These are phyloP conservation scores for Zele albiditarsus DNA, from an alignment of 2,888 invertebrate genomes.

Conservation along the genomic window DNA sequence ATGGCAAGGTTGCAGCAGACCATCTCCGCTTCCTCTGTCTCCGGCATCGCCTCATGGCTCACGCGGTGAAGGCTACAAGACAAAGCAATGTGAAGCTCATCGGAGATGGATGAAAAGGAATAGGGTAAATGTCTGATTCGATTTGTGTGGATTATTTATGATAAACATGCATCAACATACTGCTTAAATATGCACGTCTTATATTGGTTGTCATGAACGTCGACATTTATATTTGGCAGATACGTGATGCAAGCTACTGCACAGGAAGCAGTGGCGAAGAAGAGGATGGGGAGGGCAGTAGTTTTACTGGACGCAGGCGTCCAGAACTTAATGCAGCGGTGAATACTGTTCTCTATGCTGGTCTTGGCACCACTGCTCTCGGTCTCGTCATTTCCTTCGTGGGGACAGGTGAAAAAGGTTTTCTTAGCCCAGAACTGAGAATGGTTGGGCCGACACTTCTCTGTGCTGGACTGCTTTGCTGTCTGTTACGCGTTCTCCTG, in stretches of 20 bases:
- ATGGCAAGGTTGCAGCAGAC: slow-evolving; percentile 77
- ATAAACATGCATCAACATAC: not conserved
- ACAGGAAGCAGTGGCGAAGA: slow-evolving; percentile 79
- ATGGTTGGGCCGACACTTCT: slow-evolving; percentile 89
- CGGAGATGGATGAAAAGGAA: slow-evolving; percentile 90
- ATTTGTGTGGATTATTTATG: not conserved
- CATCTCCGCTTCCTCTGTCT: slow-evolving; percentile 66
- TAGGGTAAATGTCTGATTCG: slow-evolving; percentile 77
- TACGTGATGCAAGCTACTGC: slow-evolving; percentile 88
- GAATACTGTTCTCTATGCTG: slow-evolving; percentile 88
- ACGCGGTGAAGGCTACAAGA: slow-evolving; percentile 74
- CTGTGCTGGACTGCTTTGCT: slow-evolving; percentile 86
- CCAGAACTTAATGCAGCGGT: slow-evolving; percentile 87
- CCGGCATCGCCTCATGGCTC: slow-evolving; percentile 65
- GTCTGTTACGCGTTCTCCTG: slow-evolving; percentile 86
- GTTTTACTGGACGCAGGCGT: slow-evolving; percentile 77
- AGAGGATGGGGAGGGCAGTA: slow-evolving; percentile 75
- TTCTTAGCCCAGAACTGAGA: slow-evolving; percentile 90
- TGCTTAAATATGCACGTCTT: not conserved
- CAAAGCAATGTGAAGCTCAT: slow-evolving; percentile 78
- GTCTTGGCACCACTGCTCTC: slow-evolving; percentile 86
- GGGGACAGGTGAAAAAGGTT: slow-evolving; percentile 90
- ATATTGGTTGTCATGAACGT: not conserved
- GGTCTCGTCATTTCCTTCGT: slow-evolving; percentile 92
- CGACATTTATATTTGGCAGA: slow-evolving; percentile 74